Base-by-base conservation (phyloP, 2,797 vertebrate species). In the Clarias fuscus region DNA sequence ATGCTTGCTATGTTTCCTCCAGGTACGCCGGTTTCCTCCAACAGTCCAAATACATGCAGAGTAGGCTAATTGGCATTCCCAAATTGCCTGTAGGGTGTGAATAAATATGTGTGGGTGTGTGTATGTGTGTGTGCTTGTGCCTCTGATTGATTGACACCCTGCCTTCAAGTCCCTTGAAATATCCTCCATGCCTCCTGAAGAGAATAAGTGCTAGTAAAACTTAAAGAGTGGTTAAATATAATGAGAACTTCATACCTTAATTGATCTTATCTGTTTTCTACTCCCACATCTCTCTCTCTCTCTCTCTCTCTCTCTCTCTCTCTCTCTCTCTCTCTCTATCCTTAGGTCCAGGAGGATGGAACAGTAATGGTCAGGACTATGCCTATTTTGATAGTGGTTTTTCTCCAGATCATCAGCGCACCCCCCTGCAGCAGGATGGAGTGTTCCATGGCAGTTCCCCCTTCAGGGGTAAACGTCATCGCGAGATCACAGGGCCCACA, bases 361-460 rank as follows among this genome's bases (percentile, higher is more conserved):
- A 92, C 37, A 93, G 90, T 90, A 94, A 84, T 7, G 91, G 95
- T 7, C 93, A 98, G 90, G 98, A 98, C 93, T 99, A 99, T 56
- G 95, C 98, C 62, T 99, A 99, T 17, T 97, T 96, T 91, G 97
- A 99, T 89, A 92, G 96, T 62, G 98, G 97, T 82, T 92, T 93
- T 40, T 93, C 80, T 92, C 93, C 92, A 68, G 94, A 93, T 73
- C 94, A 91, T 24, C 92, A 95, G 20, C 92, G 93, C 73, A 84
- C 89, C 24, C 24, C 89, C 18, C 70, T 93, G 79, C 94, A 89
- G 73, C 91, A 91, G 87, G 77, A 87, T 2, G 89, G 88, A 13
- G 81, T 40, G 61, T 86, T 91, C 37, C 70, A 85, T 77, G 92
- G 89, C 86, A 76, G 86, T n/a, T 90, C 88, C 15, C 92, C 93